Evolutionary conservation across 2,888 invertebrate species (phyloP), one percentile per base, ranked within the genome.

Genomic region (Oegoconia quadripuncta): DNA sequence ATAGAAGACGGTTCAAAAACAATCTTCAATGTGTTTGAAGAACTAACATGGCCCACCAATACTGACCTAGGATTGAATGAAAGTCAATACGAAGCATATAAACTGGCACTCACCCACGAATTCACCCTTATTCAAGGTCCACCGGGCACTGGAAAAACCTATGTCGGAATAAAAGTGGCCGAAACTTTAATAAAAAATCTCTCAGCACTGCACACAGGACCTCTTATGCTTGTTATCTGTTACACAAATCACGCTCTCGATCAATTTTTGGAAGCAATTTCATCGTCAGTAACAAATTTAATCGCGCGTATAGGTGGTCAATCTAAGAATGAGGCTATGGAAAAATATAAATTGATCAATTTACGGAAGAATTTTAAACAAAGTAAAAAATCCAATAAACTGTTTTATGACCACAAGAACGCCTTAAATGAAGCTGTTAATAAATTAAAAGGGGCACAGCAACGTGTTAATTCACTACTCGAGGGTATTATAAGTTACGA

Each of bases 131-230:
- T 96, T 49, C 95, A 96, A 76, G 95, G 96, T 0, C 95, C 96
- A 1, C 96, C 96, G 0, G 96, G 96, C 3, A 95, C 95, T 0
- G 96, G 96, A 0, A 96, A 96, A 81, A 95, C 95, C 0, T 93
- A 89, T 64, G 70, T 96, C 7, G 95, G 94, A 0, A 80, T 94
- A 3, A 91, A 93, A 76, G 89, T 96, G 12, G 91, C 93, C 0
- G 76, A 90, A 50, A 86, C 90, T 0, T 65, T 96, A n/a, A 59
- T 95, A 5, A 59, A 88, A 36, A 94, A 93, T 62, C 34, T 76
- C 14, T 52, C 64, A 8, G 3, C 41, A 4, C 11, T 25, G 1
- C 34, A 31, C 1, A 26, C 41, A 2, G 42, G 54, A 2, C 74
- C 74, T 34, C 90, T 91, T 2, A 91, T 95, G 57, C 80, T 96